These are phyloP conservation scores for Stegastes partitus DNA, from an alignment of 2,113 vertebrate genomes.

Conservation along the genomic window DNA sequence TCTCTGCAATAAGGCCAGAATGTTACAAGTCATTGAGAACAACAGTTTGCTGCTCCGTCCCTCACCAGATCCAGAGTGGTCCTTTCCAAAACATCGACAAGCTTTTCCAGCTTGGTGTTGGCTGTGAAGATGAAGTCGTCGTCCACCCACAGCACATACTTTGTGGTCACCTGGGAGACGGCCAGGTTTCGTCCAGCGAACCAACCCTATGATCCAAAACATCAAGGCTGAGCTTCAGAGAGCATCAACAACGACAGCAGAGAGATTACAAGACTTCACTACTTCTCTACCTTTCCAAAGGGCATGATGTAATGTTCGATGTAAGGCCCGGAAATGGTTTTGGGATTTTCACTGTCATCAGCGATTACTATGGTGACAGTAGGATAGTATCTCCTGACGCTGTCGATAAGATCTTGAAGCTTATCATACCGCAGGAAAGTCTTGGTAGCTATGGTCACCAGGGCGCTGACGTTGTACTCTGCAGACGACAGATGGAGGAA, in stretches of 20 bases:
- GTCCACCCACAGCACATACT: slow-evolving; percentile 94
- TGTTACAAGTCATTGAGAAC: not conserved
- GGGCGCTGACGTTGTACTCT: slow-evolving; percentile 90
- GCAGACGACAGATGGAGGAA: slow-evolving; percentile 14
- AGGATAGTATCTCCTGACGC: slow-evolving; percentile 91
- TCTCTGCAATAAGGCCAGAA: not conserved
- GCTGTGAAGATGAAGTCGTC: slow-evolving; percentile 93
- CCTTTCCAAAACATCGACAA: slow-evolving; percentile 91
- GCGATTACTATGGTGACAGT: slow-evolving; percentile 91
- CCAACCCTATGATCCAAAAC: slow-evolving; percentile 87
- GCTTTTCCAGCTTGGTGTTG: slow-evolving; percentile 90
- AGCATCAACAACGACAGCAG: not conserved
- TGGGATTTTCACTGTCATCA: slow-evolving; percentile 89
- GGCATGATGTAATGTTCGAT: slow-evolving; percentile 96
- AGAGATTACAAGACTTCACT: not conserved
- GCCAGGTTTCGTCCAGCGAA: slow-evolving; percentile 94
- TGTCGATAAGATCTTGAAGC: slow-evolving; percentile 89
- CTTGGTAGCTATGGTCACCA: slow-evolving; percentile 94
- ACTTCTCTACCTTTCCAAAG: slow-evolving; percentile 89
- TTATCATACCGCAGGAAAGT: slow-evolving; percentile 94
- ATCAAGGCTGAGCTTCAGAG: slow-evolving; percentile 8
- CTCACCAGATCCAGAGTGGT: slow-evolving; percentile 92
- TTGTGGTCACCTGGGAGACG: slow-evolving; percentile 92
- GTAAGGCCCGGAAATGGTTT: slow-evolving; percentile 86
- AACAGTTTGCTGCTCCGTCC: not conserved